Evolutionary conservation across 92 coral and sea anemone species (phyloP), one percentile per base, ranked within the genome.

Genomic region (Epizoanthus illoricatus): DNA sequence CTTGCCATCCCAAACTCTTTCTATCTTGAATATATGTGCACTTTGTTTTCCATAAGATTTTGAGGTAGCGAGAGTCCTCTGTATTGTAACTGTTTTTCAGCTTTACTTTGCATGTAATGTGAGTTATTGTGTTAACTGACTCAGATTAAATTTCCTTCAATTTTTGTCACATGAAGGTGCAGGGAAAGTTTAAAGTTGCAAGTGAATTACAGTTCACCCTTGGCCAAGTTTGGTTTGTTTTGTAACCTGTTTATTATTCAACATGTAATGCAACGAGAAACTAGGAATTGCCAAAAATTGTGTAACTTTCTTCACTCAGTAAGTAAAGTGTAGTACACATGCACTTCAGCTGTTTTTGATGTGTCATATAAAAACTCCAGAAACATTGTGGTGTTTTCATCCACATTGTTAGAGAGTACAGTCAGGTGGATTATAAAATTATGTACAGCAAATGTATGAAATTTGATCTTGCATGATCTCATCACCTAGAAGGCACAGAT

Each of bases 141-240:
- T 68, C 69, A 88, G 86, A 84, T 74, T 68, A 84, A 85, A 84
- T 88, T 60, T 88, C 85, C 86, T 89, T 83, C 92, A 81, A 92
- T 88, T 92, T 92, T 91, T 89, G 84, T 89, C 89, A 81, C 81
- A 73, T 88, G 74, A 89, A 89, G 92, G 92, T 89, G 83, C 92
- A 89, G 89, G 92, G 78, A 83, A 40, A 82, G 87, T 89, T 78
- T 85, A 85, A 74, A 76, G 91, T 85, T 88, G 91, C 87, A 85
- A 75, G 90, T 89, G 92, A 89, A 75, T 81, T 81, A 89, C 87
- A 76, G 83, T 75, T 79, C 92, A 83, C 62, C 91, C 83, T 89
- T 87, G 90, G 85, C 90, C 93, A 92, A 90, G 97, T 92, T 89
- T 88, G 97, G 97, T 92, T 92, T 92, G 97, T 92, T 90, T 84